Percentiles rank a stretch among this genome's conserved stretches.
Evolutionary conservation across 2,113 vertebrate species (phyloP).

Genomic region (Tachysurus fulvidraco): DNA sequence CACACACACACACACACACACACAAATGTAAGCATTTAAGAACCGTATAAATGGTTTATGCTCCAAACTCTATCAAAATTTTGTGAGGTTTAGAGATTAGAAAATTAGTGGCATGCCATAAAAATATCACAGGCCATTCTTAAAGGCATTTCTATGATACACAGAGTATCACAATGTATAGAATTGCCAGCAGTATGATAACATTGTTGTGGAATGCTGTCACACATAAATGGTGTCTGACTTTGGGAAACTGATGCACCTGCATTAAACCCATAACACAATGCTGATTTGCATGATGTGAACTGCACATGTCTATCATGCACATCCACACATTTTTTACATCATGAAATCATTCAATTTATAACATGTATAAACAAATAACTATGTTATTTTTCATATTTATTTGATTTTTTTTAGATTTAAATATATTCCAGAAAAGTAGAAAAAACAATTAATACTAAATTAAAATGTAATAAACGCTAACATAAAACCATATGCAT

Average conservation of each 20-base stretch:
- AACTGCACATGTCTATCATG: not conserved
- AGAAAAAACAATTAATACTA: not conserved
- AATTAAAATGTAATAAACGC: not conserved
- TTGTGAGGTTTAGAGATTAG: not conserved
- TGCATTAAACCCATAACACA: not conserved
- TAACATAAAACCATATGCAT: too few species aligned
- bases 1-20: conserved; percentile 64
- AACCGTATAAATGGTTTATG: not conserved
- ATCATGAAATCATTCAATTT: not conserved
- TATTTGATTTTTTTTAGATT: not conserved
- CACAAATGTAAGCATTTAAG: conserved; percentile 1
- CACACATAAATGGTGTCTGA: not conserved
- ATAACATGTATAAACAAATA: not conserved
- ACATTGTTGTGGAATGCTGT: not conserved
- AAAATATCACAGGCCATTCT: not conserved
- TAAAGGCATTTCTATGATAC: not conserved
- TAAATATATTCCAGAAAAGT: not conserved
- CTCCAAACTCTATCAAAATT: not conserved
- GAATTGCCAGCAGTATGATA: not conserved
- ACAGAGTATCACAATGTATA: not conserved
- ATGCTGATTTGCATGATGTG: not conserved
- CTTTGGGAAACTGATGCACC: not conserved
- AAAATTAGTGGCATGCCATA: too few species aligned
- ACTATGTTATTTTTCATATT: not conserved
- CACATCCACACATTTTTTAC: not conserved